Percentiles rank a stretch among this genome's conserved stretches.
phyloP scores from a whole-genome alignment of 2,797 vertebrate genomes.

The Muscicapa comitata region DNA sequence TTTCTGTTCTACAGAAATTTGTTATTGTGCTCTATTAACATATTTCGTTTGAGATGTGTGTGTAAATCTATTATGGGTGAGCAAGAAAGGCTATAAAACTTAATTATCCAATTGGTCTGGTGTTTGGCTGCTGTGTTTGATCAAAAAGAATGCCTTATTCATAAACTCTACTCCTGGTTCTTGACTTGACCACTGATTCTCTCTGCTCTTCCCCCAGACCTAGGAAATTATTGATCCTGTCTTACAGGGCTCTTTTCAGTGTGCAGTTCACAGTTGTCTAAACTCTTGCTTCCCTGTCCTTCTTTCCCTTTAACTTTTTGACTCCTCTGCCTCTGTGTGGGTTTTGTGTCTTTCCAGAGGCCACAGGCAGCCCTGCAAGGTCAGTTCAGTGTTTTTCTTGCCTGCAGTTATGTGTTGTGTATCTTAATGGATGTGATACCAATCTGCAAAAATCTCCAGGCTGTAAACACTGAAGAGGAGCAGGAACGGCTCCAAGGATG shows the following conservation, averaged over 20 bases:
- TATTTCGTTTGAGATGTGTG: neutral
- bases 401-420: neutral
- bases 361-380: neutral
- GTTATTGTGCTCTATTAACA: neutral
- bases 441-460: constrained; percentile 35
- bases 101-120: neutral
- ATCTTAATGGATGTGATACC: constrained; percentile 32
- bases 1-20: neutral
- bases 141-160: neutral
- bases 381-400: constrained; percentile 31
- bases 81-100: neutral
- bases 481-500: neutral
- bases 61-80: neutral
- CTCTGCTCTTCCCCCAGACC: neutral
- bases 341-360: neutral
- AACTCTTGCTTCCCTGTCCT: constrained; percentile 13
- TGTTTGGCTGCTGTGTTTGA: neutral
- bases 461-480: constrained; percentile 5
- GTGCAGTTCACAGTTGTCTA: neutral
- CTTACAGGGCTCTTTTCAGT: neutral
- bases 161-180: neutral
- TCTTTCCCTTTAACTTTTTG: constrained; percentile 22
- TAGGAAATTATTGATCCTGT: constrained; percentile 12
- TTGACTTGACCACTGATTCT: neutral
- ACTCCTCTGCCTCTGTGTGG: neutral